Evolutionary conservation across 2,888 invertebrate genomes (phyloP).

Genomic region (Tenthredo distinguenda): DNA sequence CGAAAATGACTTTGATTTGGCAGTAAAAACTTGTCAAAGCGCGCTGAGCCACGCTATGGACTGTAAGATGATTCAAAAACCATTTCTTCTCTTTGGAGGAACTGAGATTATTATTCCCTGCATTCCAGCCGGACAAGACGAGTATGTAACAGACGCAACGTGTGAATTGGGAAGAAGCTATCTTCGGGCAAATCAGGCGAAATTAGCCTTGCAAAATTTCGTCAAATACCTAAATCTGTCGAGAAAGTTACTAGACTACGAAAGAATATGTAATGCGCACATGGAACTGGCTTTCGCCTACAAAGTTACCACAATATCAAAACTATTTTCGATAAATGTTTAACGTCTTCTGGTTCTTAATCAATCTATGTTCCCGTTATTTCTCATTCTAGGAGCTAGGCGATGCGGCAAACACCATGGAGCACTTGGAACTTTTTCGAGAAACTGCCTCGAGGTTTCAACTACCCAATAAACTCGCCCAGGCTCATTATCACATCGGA

Average conservation of each 20-base stretch:
- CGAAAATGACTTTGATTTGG: conserved; percentile 53
- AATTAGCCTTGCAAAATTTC: conserved; percentile 64
- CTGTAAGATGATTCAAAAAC: conserved; percentile 59
- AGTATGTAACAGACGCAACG: conserved; percentile 62
- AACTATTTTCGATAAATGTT: background rate
- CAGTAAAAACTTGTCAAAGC: conserved; percentile 60
- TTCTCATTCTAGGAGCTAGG: conserved; percentile 62
- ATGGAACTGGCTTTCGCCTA: conserved; percentile 66
- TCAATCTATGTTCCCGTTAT: background rate
- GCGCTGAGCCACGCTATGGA: conserved; percentile 64
- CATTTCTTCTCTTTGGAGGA: background rate
- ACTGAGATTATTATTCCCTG: background rate
- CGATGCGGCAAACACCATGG: conserved; percentile 61
- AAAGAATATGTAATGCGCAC: conserved; percentile 66
- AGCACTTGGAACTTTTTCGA: conserved; percentile 62
- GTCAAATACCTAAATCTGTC: conserved; percentile 64
- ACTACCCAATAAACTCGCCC: conserved; percentile 64
- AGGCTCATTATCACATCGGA: conserved; percentile 68
- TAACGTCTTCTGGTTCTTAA: background rate
- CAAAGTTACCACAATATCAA: conserved; percentile 61
- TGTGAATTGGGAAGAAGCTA: conserved; percentile 66
- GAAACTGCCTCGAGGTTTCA: conserved; percentile 61
- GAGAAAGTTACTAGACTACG: conserved; percentile 63
- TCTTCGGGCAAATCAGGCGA: conserved; percentile 58
- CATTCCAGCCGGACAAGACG: conserved; percentile 61